These are phyloP conservation scores for Chrysolina oricalcia DNA, from an alignment of 2,888 invertebrate species.

Conservation along the genomic window DNA sequence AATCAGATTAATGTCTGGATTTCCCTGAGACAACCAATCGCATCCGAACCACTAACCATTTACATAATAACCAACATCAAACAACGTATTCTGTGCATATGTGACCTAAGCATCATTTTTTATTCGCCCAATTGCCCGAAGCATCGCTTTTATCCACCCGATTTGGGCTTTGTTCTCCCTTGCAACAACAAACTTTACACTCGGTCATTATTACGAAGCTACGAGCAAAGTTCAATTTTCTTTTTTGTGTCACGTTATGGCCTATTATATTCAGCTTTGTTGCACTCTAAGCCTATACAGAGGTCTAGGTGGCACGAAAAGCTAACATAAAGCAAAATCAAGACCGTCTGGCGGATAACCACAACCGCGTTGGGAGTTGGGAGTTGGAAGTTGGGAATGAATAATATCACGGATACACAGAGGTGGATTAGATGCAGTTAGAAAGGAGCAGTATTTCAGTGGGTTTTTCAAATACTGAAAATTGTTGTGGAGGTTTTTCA, in stretches of 20 bases:
- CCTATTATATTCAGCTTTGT: slow-evolving; percentile 46
- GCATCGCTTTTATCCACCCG: slow-evolving; percentile 21
- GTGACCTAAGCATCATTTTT: background rate
- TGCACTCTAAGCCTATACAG: slow-evolving; percentile 37
- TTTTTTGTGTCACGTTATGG: slow-evolving; percentile 44
- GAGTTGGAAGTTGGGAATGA: background rate
- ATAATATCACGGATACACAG: slow-evolving; percentile 22
- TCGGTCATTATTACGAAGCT: slow-evolving; percentile 31
- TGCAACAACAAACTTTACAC: slow-evolving; percentile 25
- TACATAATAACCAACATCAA: background rate
- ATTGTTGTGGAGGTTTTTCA: no score
- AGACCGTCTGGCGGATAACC: slow-evolving; percentile 48
- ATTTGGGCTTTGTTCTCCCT: slow-evolving; percentile 5
- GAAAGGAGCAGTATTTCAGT: background rate
- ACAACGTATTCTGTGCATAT: background rate
- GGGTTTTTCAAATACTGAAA: no score
- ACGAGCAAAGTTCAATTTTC: slow-evolving; percentile 18
- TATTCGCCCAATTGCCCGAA: slow-evolving; percentile 14
- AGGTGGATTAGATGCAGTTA: background rate
- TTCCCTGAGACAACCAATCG: no score
- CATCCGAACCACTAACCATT: no score
- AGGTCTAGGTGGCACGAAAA: slow-evolving; percentile 44
- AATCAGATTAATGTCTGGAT: no score
- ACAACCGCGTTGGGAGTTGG: slow-evolving; percentile 37
- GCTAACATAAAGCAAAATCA: slow-evolving; percentile 46